Evolutionary conservation across 2,888 invertebrate species (phyloP).

Genomic region (Papilio gigon): DNA sequence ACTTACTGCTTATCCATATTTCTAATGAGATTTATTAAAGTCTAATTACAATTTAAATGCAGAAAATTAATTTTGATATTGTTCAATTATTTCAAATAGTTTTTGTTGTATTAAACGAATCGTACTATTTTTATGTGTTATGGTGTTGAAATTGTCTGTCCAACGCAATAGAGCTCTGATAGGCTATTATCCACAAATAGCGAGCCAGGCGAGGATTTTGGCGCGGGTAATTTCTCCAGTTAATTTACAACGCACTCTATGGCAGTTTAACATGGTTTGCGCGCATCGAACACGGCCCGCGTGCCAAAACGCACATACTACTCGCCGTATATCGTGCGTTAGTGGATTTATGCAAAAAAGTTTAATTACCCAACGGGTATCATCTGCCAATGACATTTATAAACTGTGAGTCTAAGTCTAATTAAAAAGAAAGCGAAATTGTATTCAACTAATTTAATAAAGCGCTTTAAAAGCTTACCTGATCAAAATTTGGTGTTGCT

Average conservation of each 20-base stretch:
- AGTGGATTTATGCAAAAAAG: constrained; percentile 20
- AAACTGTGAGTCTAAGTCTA: too few relatives aligned
- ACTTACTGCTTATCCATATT: background rate
- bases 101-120: background rate
- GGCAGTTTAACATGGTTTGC: constrained; percentile 61
- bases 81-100: too few relatives aligned
- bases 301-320: constrained; percentile 61
- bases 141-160: constrained; percentile 31
- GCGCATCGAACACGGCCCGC: constrained; percentile 53
- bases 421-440: too few relatives aligned
- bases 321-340: constrained; percentile 9
- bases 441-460: constrained; percentile 5
- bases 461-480: constrained; percentile 55
- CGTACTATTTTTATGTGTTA: background rate
- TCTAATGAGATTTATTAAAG: background rate
- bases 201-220: constrained; percentile 59
- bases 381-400: background rate
- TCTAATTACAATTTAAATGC: background rate
- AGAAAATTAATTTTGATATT: too few relatives aligned
- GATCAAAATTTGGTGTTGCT: constrained; percentile 73
- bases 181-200: constrained; percentile 51
- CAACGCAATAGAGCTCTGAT: constrained; percentile 39
- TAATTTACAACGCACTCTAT: constrained; percentile 70
- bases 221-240: constrained; percentile 57
- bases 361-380: constrained; percentile 3